Evolutionary conservation across 2,888 invertebrate species (phyloP).

Genomic region (Ichneumon xanthorius): DNA sequence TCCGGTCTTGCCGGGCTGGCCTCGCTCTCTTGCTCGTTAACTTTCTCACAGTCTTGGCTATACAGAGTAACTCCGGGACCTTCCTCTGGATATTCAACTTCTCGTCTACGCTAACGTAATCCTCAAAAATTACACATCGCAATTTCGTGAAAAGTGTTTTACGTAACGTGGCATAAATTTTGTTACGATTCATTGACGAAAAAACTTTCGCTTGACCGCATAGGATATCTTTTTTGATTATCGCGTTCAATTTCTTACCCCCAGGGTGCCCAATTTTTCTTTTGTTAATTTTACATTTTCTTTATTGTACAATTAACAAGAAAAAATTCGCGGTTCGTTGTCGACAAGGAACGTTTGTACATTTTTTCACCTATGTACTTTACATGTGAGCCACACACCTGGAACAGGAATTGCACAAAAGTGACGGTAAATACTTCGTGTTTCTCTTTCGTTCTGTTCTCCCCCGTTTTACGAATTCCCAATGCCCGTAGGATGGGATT

Average conservation of each 20-base stretch:
- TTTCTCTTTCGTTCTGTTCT: background rate
- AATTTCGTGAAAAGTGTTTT: background rate
- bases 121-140: conserved; percentile 1
- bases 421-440: background rate
- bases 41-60: conserved; percentile 30
- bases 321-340: background rate
- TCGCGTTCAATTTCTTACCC: no score
- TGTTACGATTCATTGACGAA: background rate
- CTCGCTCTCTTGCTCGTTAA: conserved; percentile 50
- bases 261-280: background rate
- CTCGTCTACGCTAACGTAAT: conserved; percentile 20
- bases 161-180: background rate
- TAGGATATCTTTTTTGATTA: no score
- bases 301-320: no score
- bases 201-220: background rate
- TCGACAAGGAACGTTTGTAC: background rate
- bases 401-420: conserved; percentile 6
- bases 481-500: background rate
- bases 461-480: conserved; percentile 13
- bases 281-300: no score
- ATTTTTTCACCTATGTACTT: background rate
- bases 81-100: conserved; percentile 32
- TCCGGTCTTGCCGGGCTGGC: conserved; percentile 68
- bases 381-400: background rate
- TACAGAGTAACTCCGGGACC: background rate